Percentiles rank a stretch among this genome's conserved stretches.
Evolutionary conservation across 2,888 invertebrate species (phyloP).

Genomic region (Orthosia gracilis): DNA sequence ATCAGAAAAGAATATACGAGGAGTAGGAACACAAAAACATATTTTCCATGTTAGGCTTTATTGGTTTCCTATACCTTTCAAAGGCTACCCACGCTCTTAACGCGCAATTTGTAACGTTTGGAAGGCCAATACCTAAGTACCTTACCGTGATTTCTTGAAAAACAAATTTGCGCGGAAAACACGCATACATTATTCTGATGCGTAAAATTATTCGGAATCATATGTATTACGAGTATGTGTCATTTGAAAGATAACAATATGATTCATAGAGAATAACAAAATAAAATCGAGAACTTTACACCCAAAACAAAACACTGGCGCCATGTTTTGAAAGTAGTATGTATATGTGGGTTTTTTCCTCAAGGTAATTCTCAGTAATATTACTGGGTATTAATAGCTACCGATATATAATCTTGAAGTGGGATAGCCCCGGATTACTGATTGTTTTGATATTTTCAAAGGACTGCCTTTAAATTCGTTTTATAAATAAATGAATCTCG

Average conservation of each 20-base stretch:
- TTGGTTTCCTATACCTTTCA: too few relatives aligned
- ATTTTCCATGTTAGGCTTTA: too few relatives aligned
- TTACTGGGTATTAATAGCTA: not conserved
- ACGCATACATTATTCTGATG: slow-evolving; percentile 17
- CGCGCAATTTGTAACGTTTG: too few relatives aligned
- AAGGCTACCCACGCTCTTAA: too few relatives aligned
- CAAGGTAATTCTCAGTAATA: not conserved
- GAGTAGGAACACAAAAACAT: too few relatives aligned
- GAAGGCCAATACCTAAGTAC: too few relatives aligned
- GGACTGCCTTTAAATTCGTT: not conserved
- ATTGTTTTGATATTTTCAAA: not conserved
- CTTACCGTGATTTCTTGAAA: not conserved
- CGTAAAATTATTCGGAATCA: slow-evolving; percentile 27
- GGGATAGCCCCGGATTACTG: not conserved
- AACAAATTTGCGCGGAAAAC: slow-evolving; percentile 1
- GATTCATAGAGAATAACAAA: slow-evolving; percentile 1
- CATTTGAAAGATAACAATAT: slow-evolving; percentile 33
- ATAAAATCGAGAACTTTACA: slow-evolving; percentile 5
- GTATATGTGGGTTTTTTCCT: slow-evolving; percentile 20
- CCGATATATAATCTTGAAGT: not conserved
- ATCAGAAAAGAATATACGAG: too few relatives aligned
- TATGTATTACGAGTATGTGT: slow-evolving; percentile 16
- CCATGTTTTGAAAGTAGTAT: not conserved
- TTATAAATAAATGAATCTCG: not conserved
- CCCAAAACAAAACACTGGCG: not conserved